Conservation (phyloP, 2,888 invertebrate species). For the Plemyria rubiginata region DNA sequence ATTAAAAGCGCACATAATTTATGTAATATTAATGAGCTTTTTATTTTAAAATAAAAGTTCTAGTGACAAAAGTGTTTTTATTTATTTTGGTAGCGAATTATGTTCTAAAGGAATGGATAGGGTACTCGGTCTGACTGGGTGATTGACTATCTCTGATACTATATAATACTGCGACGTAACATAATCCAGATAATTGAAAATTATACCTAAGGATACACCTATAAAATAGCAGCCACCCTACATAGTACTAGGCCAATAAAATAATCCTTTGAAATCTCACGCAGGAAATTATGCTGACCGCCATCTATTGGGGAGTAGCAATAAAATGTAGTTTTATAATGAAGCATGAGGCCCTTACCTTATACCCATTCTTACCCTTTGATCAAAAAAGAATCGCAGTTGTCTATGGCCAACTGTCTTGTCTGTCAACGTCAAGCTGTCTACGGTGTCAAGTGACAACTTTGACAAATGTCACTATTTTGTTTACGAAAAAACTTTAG, state of each 20-base stretch:
- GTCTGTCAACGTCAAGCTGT: neutral
- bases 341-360: neutral
- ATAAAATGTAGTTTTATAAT: neutral
- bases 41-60: slow-evolving; percentile 80
- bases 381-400: neutral
- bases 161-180: too few species aligned
- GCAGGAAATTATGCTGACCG: neutral
- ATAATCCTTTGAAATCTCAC: neutral
- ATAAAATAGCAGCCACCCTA: too few species aligned
- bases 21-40: slow-evolving; percentile 81
- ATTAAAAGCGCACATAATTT: slow-evolving; percentile 80
- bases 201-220: too few species aligned
- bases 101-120: too few species aligned
- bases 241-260: neutral
- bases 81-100: slow-evolving; percentile 9
- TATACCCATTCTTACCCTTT: neutral
- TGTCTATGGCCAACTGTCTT: too few species aligned
- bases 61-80: slow-evolving; percentile 54
- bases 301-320: slow-evolving; percentile 25
- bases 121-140: too few species aligned
- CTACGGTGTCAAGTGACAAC: too few species aligned
- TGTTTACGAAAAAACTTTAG: too few species aligned
- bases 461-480: neutral
- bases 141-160: too few species aligned
- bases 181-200: too few species aligned